phyloP scores from a whole-genome alignment of 2,888 invertebrate species.

The Dicycla oo region DNA sequence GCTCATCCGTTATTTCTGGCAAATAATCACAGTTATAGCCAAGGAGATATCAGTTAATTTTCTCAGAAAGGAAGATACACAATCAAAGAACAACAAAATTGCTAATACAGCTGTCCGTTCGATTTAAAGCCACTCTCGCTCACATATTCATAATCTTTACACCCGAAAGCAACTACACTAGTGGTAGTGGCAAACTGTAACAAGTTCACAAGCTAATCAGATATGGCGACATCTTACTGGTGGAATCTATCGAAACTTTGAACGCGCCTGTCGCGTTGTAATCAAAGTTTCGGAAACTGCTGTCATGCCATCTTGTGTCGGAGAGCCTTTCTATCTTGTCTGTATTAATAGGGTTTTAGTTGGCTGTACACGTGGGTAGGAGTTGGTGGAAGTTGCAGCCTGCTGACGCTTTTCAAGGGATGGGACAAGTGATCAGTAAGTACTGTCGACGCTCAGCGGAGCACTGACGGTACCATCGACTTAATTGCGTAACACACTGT shows the following conservation, averaged over 20 bases:
- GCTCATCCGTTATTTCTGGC: too few species aligned
- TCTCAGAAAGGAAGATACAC: too few species aligned
- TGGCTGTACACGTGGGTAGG: slow-evolving; percentile 33
- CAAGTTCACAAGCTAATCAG: slow-evolving; percentile 76
- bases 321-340: slow-evolving; percentile 69
- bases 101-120: not conserved
- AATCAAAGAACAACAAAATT: not conserved
- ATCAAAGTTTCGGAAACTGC: slow-evolving; percentile 77
- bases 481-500: too few species aligned
- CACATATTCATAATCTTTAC: not conserved
- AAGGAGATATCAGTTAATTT: too few species aligned
- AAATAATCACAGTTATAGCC: too few species aligned
- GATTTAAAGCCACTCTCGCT: slow-evolving; percentile 8
- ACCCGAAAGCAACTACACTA: not conserved
- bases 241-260: slow-evolving; percentile 76
- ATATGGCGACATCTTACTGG: slow-evolving; percentile 68
- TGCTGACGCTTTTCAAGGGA: slow-evolving; percentile 1
- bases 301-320: slow-evolving; percentile 69
- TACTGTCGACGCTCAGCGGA: too few species aligned
- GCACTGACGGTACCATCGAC: too few species aligned
- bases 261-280: slow-evolving; percentile 71
- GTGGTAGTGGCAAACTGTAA: slow-evolving; percentile 61
- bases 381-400: slow-evolving; percentile 31
- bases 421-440: too few species aligned
- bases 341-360: slow-evolving; percentile 70